A percentile compares a stretch with the other conserved stretches of the same genome.
Evolutionary conservation across 2,888 invertebrate species (phyloP).

Genomic region (Stenotaenia linearis): DNA sequence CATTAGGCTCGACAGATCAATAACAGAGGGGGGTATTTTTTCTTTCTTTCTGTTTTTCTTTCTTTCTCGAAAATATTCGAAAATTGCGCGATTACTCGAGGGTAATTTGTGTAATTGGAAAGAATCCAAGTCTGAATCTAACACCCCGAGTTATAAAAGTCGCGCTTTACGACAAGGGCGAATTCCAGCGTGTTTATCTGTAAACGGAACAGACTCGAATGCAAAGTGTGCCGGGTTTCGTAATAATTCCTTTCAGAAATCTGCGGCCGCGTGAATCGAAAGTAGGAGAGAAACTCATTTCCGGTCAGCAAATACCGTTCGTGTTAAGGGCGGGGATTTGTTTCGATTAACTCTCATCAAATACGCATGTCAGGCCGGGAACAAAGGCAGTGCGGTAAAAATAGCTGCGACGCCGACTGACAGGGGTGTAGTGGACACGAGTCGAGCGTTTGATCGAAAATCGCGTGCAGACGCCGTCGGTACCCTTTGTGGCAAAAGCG

Average conservation of each 20-base stretch:
- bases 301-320: background rate
- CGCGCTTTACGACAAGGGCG: background rate
- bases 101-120: background rate
- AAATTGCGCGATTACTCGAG: background rate
- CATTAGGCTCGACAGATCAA: too few species aligned
- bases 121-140: background rate
- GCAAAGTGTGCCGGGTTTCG: too few species aligned
- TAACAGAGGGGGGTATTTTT: too few species aligned
- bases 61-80: too few species aligned
- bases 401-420: background rate
- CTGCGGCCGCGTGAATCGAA: background rate
- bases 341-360: background rate
- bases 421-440: background rate
- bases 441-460: background rate
- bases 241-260: background rate
- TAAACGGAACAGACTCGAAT: background rate
- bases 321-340: background rate
- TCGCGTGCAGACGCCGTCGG: background rate
- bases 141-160: background rate
- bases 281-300: background rate
- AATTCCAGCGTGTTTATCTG: background rate
- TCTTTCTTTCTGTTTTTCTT: too few species aligned
- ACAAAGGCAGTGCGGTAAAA: background rate
- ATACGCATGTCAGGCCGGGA: background rate
- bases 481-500: background rate